Evolutionary conservation across 2,113 vertebrate species (phyloP), one percentile per base, ranked within the genome.

Genomic region (Gadus chalcogrammus): DNA sequence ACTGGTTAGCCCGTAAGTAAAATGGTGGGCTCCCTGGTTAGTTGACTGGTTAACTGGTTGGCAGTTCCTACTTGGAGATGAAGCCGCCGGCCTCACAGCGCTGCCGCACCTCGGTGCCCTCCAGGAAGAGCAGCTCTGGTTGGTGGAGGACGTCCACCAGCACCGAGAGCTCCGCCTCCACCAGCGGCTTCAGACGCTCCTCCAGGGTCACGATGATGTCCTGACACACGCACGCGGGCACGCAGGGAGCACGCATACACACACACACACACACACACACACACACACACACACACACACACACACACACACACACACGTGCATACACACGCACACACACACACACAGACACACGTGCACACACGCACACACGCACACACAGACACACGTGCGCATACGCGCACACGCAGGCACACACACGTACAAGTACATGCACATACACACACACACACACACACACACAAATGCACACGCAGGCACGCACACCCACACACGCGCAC

Each of bases 31-130:
- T 61, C 12, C 16, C 59, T 61, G n/a, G n/a, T 12, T 20, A 20
- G 18, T 61, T 18, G 5, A 12, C 18, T 20, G 22, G 59, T 22
- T 48, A 48, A 9, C 42, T 7, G 4, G 24, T 15, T 62, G 16
- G 16, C 8, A 11, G 27, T 5, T n/a, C 92, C 91, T 86, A 98
- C 97, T 98, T 99, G 78, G 92, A 98, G 81, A 99, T 95, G 87
- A 99, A 99, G 11, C 96, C 95, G 18, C 97, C 97, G 0, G 95
- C 95, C 91, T 98, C 97, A 0, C 97, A 98, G 15, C 96, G 94
- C 72, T 92, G 90, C 16, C 94, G 91, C 15, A 94, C 94, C 17
- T 99, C 97, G 0, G 95, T 96, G 24, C 95, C 96, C 78, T 99
- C 97, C 77, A 93, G 88, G 78, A 99, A 99, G 17, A 99, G 94